Evolutionary conservation across 2,888 invertebrate genomes (phyloP).

Genomic region (Dolichopus griseipennis): DNA sequence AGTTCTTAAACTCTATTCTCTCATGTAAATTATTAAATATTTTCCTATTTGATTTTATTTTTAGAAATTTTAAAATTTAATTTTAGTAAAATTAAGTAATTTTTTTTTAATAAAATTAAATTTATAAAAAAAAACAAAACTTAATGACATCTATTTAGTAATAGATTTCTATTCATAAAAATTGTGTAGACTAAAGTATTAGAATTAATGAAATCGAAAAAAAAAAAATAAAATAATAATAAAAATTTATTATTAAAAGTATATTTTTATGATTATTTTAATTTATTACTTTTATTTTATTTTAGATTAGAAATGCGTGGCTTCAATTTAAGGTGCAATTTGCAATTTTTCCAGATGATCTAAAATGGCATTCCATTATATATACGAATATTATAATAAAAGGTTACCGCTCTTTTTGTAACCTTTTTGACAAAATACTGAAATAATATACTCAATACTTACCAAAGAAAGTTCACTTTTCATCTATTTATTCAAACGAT

Average conservation of each 20-base stretch:
- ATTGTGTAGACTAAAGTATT: slow-evolving; percentile 3
- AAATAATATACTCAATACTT: too few species aligned
- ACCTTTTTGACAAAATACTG: too few species aligned
- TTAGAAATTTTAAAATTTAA: not conserved
- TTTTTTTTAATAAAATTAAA: not conserved
- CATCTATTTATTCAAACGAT: too few species aligned
- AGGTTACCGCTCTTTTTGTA: too few species aligned
- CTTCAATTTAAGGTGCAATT: too few species aligned
- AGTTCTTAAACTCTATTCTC: not conserved
- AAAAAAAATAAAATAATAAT: not conserved
- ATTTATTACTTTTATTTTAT: not conserved
- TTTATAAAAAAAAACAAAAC: not conserved
- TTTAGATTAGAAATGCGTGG: too few species aligned
- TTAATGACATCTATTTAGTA: not conserved
- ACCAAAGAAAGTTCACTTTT: too few species aligned
- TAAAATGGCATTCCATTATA: too few species aligned
- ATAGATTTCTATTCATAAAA: not conserved
- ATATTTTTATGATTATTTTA: not conserved
- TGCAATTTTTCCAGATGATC: too few species aligned
- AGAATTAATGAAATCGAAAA: not conserved
- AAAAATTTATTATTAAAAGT: not conserved
- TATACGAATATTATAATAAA: too few species aligned
- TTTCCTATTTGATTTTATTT: not conserved
- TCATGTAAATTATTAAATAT: not conserved
- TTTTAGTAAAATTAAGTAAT: not conserved